Conservation (phyloP, 2,113 vertebrate species). For the Monarcha castaneiventris region DNA sequence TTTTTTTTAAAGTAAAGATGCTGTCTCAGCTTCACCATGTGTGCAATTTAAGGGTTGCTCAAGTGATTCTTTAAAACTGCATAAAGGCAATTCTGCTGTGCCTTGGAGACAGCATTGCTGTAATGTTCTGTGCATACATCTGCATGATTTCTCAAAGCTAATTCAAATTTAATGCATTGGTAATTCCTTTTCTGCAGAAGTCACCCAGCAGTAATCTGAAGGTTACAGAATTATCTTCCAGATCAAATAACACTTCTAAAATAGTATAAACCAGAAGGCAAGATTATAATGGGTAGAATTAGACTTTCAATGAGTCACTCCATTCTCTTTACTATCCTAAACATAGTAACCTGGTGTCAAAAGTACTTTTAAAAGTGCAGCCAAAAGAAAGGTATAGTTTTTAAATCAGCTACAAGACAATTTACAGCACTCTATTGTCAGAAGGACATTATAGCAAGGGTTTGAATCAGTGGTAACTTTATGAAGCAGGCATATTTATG, state of each 20-base stretch:
- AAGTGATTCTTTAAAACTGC: conserved; percentile 79
- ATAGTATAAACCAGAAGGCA: conserved; percentile 62
- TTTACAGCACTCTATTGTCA: neutral
- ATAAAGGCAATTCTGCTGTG: conserved; percentile 75
- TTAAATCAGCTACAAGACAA: conserved; percentile 23
- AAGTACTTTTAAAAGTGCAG: conserved; percentile 44
- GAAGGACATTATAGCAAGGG: neutral
- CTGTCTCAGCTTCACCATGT: conserved; percentile 76
- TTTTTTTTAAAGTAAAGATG: conserved; percentile 50
- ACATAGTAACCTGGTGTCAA: conserved; percentile 8
- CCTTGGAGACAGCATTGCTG: conserved; percentile 72
- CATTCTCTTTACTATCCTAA: conserved; percentile 32
- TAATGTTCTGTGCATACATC: conserved; percentile 77
- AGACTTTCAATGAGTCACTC: conserved; percentile 54
- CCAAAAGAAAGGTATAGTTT: neutral
- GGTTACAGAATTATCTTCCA: conserved; percentile 74
- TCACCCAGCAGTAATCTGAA: conserved; percentile 76
- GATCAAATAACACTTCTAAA: conserved; percentile 72
- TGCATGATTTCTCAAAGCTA: conserved; percentile 80
- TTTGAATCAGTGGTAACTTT: neutral
- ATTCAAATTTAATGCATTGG: conserved; percentile 82
- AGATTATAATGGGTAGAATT: conserved; percentile 60
- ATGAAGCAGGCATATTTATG: neutral
- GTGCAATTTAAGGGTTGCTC: conserved; percentile 75
- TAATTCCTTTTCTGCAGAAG: conserved; percentile 74